Percentiles rank a stretch among this genome's conserved stretches.
These are phyloP conservation scores for Agrilus cyanescens DNA, from an alignment of 2,888 invertebrate genomes.

Conservation along the genomic window DNA sequence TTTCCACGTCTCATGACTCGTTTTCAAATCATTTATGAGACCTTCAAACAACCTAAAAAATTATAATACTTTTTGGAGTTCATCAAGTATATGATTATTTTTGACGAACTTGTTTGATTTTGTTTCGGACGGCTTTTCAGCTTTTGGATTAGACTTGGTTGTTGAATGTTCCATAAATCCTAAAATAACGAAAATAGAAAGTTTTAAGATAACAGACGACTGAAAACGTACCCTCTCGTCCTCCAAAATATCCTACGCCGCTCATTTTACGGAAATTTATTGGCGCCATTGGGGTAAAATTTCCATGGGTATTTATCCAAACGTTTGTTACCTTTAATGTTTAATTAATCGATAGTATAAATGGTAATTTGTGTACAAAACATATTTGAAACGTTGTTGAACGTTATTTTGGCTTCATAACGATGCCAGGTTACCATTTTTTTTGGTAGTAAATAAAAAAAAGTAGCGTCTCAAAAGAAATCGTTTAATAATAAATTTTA, in stretches of 20 bases:
- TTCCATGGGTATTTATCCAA: conserved; percentile 43
- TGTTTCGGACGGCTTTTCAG: no score
- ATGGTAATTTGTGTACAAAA: no score
- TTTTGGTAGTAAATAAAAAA: no score
- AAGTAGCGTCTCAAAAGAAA: no score
- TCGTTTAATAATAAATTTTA: no score
- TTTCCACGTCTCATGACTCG: conserved; percentile 14
- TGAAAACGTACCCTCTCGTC: conserved; percentile 25
- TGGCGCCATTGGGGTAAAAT: conserved; percentile 38
- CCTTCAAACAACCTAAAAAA: conserved; percentile 7
- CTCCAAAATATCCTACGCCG: conserved; percentile 40
- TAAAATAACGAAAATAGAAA: neutral
- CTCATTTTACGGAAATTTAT: conserved; percentile 39
- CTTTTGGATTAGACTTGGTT: no score
- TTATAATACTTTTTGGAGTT: conserved; percentile 1
- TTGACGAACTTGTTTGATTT: no score
- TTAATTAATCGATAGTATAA: conserved; percentile 2
- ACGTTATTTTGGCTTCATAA: no score
- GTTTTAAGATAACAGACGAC: neutral
- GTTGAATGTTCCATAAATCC: neutral
- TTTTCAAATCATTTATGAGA: conserved; percentile 9
- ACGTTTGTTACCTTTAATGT: conserved; percentile 35
- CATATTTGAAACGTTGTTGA: no score
- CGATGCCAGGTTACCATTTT: no score
- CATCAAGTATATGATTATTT: neutral